Evolutionary conservation across 2,113 vertebrate species (phyloP), one percentile per base, ranked within the genome.

Genomic region (Pipra filicauda): DNA sequence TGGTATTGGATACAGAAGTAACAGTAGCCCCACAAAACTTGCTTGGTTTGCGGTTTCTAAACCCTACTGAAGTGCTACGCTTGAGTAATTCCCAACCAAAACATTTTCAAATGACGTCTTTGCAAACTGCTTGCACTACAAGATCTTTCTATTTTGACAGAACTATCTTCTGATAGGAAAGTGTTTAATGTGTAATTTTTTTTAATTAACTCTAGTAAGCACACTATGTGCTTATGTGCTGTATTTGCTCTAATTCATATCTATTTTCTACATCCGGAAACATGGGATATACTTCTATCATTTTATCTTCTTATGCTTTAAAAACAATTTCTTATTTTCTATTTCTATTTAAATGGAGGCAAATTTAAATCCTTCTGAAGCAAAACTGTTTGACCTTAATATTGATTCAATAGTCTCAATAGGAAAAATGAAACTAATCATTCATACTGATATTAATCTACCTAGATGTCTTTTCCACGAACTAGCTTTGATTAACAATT

Each of bases 401-500:
- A 90, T 81, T 77, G 41, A 90, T 67, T 86, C 70, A 39, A 23
- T 72, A 78, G 44, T 37, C 35, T 62, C 94, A 86, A n/a, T 6
- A 85, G 24, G 71, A 93, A 80, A 89, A 95, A 72, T 79, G 12
- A 88, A 91, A 43, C 61, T 75, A 91, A 71, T 83, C 24, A 37
- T 55, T 94, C 89, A 77, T 33, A 49, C 6, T 2, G 15, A 81
- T 96, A 88, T 70, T 76, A 92, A 95, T 91, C 74, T 87, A 88
- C 75, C 65, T 61, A 91, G 39, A 88, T 61, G 48, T 74, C 75
- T 96, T 73, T 62, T 91, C 37, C 46, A 73, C 77, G 69, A 95
- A 79, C 23, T 33, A 69, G 49, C 18, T 96, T 93, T 96, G 91
- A 94, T 94, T 95, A 97, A 91, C 74, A 93, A 85, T 93, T 95